Conservation (phyloP, 1,140 invertebrate genomes). For the Atopsyche davidsoni region DNA sequence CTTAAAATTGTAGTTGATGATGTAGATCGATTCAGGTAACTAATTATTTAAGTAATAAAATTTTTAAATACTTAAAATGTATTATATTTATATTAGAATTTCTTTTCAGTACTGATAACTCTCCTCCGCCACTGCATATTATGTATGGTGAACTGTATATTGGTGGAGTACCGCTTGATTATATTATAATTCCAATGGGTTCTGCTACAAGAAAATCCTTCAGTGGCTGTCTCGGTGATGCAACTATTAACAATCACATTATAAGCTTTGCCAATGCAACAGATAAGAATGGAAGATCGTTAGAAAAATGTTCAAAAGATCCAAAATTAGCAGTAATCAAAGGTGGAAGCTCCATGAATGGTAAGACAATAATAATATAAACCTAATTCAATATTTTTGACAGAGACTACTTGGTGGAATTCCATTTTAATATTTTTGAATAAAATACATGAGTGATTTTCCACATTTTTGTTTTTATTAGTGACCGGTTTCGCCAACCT, state of each 20-base stretch:
- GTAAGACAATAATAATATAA: no score
- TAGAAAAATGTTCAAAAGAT: slow-evolving; percentile 58
- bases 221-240: slow-evolving; percentile 81
- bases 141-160: slow-evolving; percentile 69
- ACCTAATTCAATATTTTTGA: no score
- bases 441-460: no score
- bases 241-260: slow-evolving; percentile 75
- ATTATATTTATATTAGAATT: slow-evolving; percentile 13
- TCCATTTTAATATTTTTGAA: no score
- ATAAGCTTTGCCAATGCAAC: slow-evolving; percentile 76
- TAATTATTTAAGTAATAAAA: slow-evolving; percentile 6
- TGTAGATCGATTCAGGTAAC: slow-evolving; percentile 30
- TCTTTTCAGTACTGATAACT: slow-evolving; percentile 47
- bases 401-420: no score
- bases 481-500: no score
- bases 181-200: slow-evolving; percentile 39
- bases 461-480: no score
- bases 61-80: slow-evolving; percentile 1
- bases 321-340: slow-evolving; percentile 6
- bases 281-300: slow-evolving; percentile 55
- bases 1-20: slow-evolving; percentile 82
- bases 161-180: slow-evolving; percentile 69
- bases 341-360: no score
- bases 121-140: slow-evolving; percentile 55
- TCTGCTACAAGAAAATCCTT: slow-evolving; percentile 53